These are phyloP conservation scores for Anomalospiza imberbis DNA, from an alignment of 2,797 vertebrate species.

Conservation along the genomic window DNA sequence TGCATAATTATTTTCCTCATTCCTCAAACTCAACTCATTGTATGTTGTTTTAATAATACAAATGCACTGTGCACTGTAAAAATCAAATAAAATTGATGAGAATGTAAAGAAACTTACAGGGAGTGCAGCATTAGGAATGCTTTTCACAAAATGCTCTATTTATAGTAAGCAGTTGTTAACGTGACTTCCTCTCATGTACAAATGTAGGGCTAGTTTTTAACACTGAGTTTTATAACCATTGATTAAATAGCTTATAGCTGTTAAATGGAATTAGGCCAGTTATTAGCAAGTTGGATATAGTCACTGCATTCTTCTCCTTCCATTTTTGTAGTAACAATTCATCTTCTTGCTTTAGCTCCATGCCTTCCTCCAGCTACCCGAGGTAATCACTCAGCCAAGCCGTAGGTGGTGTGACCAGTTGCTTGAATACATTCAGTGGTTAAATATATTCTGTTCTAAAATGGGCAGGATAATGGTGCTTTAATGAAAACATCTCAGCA, in stretches of 20 bases:
- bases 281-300: not conserved
- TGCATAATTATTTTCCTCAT: slow-evolving; percentile 47
- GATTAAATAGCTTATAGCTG: not conserved
- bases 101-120: not conserved
- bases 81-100: not conserved
- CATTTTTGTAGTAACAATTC: not conserved
- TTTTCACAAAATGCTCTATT: not conserved
- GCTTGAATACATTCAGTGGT: slow-evolving; percentile 1
- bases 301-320: not conserved
- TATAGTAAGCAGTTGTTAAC: not conserved
- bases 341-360: not conserved
- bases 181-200: not conserved
- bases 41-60: not conserved
- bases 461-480: not conserved
- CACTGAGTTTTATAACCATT: not conserved
- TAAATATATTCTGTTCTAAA: slow-evolving; percentile 59
- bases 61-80: not conserved
- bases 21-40: slow-evolving; percentile 8
- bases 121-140: not conserved
- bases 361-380: not conserved
- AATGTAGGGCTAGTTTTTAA: not conserved
- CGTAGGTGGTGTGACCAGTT: slow-evolving; percentile 9
- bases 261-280: not conserved
- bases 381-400: not conserved
- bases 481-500: slow-evolving; percentile 35